Evolutionary conservation across 2,113 vertebrate species (phyloP).

Genomic region (Bothrops jararaca): DNA sequence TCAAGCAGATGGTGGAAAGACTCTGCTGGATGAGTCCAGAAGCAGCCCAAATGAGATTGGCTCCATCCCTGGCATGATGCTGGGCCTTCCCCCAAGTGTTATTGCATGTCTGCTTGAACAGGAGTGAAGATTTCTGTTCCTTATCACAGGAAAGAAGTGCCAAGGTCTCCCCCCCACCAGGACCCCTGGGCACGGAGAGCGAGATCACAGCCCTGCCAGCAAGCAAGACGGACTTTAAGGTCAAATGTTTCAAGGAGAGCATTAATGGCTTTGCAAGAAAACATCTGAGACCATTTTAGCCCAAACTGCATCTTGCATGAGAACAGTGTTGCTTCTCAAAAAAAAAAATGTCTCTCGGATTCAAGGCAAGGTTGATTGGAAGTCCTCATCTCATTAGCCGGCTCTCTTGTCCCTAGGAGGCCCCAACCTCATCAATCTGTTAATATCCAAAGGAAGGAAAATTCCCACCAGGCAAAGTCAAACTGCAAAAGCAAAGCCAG

Average conservation of each 20-base stretch:
- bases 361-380: background rate
- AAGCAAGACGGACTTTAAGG: slow-evolving; percentile 17
- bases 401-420: background rate
- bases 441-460: background rate
- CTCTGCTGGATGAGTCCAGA: background rate
- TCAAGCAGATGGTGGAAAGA: background rate
- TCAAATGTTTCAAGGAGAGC: slow-evolving; percentile 6
- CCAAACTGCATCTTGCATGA: background rate
- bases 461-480: background rate
- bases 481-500: background rate
- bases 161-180: slow-evolving; percentile 10
- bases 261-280: slow-evolving; percentile 1
- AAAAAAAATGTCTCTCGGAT: background rate
- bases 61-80: background rate
- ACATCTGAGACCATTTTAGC: background rate
- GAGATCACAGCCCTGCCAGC: background rate
- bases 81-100: background rate
- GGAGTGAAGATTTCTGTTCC: slow-evolving; percentile 22
- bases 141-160: slow-evolving; percentile 34
- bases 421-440: background rate
- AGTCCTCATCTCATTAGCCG: background rate
- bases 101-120: slow-evolving; percentile 1
- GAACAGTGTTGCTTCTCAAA: background rate
- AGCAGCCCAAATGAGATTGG: background rate
- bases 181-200: background rate